Base-by-base conservation (phyloP, 2,797 vertebrate species). In the Acanthis flammea region DNA sequence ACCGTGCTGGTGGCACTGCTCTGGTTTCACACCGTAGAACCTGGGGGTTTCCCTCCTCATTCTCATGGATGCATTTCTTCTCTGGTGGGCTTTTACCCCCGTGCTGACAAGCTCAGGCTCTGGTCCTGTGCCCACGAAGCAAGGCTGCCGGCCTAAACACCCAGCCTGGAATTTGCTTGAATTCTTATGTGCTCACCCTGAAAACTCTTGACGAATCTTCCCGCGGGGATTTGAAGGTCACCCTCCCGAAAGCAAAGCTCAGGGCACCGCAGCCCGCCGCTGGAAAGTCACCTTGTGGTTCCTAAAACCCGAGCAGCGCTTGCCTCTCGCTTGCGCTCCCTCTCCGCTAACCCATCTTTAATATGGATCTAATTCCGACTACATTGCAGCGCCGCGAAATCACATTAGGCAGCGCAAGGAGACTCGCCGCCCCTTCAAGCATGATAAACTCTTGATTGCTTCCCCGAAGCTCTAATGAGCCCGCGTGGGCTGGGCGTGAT, bases 371-470 rank as follows among this genome's bases (percentile, higher is more conserved):
- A 87, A 96, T 95, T 92, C 95, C 83, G 58, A 68, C 82, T 94
- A 58, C 88, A 27, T 14, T 24, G 91, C 82, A 84, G 84, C 71
- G 94, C 96, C 47, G 23, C 91, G 83, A 94, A 96, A 97, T 95
- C 94, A 79, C 94, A 93, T 97, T 73, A 97, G 95, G 96, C 95
- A 90, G 77, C 45, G 91, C 97, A 48, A 84, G 97, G 94, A 95
- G 97, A 76, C 31, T 86, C 95, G 31, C 96, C 96, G 92, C 93
- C 90, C 95, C 95, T 98, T 97, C 95, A 97, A 97, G 96, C 96
- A 82, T 88, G 97, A 97, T 97, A 96, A 98, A 97, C 96, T 94
- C 97, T 90, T 96, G 95, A 97, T 98, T 96, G 93, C 92, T 97
- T 97, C 93, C 95, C 91, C 72, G 83, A 74, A 97, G 97, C 96